Evolutionary conservation across 2,113 vertebrate genomes (phyloP).

Genomic region (Triplophysa rosa): DNA sequence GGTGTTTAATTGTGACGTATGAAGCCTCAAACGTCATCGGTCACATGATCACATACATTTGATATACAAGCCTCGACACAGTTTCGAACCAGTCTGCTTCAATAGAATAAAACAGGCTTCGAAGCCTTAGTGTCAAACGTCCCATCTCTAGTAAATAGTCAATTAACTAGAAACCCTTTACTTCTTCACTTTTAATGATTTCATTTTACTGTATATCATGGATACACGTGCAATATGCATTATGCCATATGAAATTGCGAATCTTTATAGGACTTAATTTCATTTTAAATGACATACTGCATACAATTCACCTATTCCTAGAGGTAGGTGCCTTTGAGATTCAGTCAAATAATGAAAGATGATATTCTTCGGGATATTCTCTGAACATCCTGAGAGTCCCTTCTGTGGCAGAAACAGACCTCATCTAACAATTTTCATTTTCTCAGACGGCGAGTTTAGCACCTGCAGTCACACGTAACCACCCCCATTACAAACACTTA

Average conservation of each 20-base stretch:
- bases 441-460: conserved; percentile 30
- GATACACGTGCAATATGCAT: neutral
- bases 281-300: neutral
- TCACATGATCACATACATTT: too few relatives aligned
- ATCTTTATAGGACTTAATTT: conserved; percentile 8
- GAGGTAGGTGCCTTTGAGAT: conserved; percentile 12
- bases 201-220: neutral
- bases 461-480: conserved; percentile 17
- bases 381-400: conserved; percentile 8
- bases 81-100: too few relatives aligned
- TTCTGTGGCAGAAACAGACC: conserved; percentile 3
- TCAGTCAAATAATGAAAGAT: conserved; percentile 24
- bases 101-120: too few relatives aligned
- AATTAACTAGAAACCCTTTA: neutral
- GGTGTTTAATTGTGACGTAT: too few relatives aligned
- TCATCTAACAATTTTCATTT: conserved; percentile 18
- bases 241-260: neutral
- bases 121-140: too few relatives aligned
- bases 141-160: too few relatives aligned
- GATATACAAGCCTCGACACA: too few relatives aligned
- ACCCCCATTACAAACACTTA: conserved; percentile 31
- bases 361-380: conserved; percentile 11
- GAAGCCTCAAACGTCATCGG: too few relatives aligned
- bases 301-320: neutral
- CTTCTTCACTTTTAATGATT: neutral